A percentile compares a stretch with the other conserved stretches of the same genome.
Evolutionary conservation across 2,888 invertebrate genomes (phyloP).

Genomic region (Archaeoteleia sp.): DNA sequence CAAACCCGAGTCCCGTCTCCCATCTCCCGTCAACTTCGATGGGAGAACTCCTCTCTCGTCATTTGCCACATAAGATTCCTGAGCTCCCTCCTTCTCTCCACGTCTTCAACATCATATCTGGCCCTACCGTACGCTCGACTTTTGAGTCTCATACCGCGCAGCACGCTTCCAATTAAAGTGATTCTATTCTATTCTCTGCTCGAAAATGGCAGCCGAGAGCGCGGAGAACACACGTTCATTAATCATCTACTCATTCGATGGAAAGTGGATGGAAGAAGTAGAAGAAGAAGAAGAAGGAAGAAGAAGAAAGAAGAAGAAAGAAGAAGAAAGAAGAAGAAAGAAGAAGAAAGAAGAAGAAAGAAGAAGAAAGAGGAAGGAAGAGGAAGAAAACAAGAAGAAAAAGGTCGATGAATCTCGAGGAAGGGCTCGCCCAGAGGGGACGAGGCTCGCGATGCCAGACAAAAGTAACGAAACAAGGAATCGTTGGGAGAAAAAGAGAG

Average conservation of each 20-base stretch:
- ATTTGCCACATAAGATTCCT: conserved; percentile 10
- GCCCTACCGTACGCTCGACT: conserved; percentile 42
- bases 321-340: conserved; percentile 23
- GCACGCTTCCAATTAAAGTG: conserved; percentile 55
- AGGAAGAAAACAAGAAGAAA: conserved; percentile 21
- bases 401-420: conserved; percentile 12
- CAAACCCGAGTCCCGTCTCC: background rate
- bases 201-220: conserved; percentile 33
- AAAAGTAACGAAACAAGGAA: conserved; percentile 60
- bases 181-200: conserved; percentile 52
- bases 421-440: conserved; percentile 12
- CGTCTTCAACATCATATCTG: conserved; percentile 37
- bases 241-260: conserved; percentile 64
- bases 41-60: conserved; percentile 3
- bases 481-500: conserved; percentile 26
- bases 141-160: conserved; percentile 45
- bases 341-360: background rate
- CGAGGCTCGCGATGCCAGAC: conserved; percentile 22
- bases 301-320: conserved; percentile 30
- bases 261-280: conserved; percentile 58
- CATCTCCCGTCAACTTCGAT: background rate
- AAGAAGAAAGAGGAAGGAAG: conserved; percentile 3
- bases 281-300: conserved; percentile 15
- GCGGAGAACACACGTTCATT: conserved; percentile 57
- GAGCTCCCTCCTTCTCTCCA: conserved; percentile 36